These are phyloP conservation scores for Chrysocyon brachyurus DNA, from an alignment of 2,797 vertebrate genomes.

Conservation along the genomic window DNA sequence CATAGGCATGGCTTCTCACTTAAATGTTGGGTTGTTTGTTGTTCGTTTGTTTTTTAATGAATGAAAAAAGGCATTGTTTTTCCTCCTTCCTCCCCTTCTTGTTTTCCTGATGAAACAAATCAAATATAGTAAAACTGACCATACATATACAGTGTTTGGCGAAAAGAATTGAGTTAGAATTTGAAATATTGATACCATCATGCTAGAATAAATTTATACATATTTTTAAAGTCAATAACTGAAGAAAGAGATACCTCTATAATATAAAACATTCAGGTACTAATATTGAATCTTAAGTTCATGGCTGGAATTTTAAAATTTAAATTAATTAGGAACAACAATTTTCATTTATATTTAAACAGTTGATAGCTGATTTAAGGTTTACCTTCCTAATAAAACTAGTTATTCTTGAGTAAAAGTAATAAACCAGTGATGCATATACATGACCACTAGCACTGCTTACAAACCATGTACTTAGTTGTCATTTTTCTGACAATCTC, in stretches of 20 bases:
- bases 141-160: not conserved
- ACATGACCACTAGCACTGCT: not conserved
- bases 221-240: slow-evolving; percentile 29
- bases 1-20: not conserved
- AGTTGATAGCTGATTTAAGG: slow-evolving; percentile 1
- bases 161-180: slow-evolving; percentile 57
- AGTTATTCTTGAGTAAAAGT: slow-evolving; percentile 37
- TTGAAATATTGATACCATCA: not conserved
- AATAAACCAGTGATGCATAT: not conserved
- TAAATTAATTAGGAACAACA: slow-evolving; percentile 37
- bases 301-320: slow-evolving; percentile 5
- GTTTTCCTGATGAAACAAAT: slow-evolving; percentile 24
- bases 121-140: slow-evolving; percentile 32
- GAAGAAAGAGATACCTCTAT: slow-evolving; percentile 3
- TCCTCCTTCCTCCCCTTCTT: not conserved
- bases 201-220: slow-evolving; percentile 16
- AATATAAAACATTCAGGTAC: not conserved
- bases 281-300: slow-evolving; percentile 36
- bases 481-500: not conserved
- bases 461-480: not conserved
- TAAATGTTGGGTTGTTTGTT: not conserved
- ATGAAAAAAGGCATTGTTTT: not conserved
- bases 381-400: slow-evolving; percentile 32
- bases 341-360: slow-evolving; percentile 44
- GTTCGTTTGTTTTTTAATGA: not conserved